Percentiles rank a stretch among this genome's conserved stretches.
Evolutionary conservation across 2,797 vertebrate genomes (phyloP).

Genomic region (Synanceia verrucosa): DNA sequence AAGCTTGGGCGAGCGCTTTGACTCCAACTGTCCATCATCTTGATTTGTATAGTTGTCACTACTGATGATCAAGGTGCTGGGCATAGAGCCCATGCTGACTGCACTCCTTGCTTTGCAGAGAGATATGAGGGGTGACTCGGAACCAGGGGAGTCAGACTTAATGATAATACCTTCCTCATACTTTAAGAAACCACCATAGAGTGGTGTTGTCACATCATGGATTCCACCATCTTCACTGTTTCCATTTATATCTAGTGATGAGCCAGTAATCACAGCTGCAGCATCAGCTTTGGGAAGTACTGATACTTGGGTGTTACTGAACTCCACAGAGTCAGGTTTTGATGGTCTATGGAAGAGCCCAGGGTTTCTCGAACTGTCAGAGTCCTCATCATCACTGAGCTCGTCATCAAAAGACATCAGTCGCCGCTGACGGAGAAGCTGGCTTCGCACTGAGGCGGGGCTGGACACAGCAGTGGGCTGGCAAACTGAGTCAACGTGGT

Average conservation of each 20-base stretch:
- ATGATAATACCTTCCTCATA: constrained; percentile 63
- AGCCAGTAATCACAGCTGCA: constrained; percentile 55
- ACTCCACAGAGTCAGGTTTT: constrained; percentile 6
- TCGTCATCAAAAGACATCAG: constrained; percentile 86
- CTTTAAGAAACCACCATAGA: constrained; percentile 67
- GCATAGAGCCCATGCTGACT: neutral
- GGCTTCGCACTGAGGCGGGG: constrained; percentile 85
- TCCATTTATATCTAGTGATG: constrained; percentile 70
- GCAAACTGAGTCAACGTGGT: constrained; percentile 66
- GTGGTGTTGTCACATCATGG: constrained; percentile 64
- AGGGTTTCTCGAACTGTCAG: neutral
- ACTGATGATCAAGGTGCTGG: constrained; percentile 71
- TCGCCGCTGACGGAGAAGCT: constrained; percentile 87
- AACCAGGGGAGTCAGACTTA: constrained; percentile 3
- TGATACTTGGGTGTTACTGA: constrained; percentile 21
- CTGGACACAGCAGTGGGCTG: constrained; percentile 81
- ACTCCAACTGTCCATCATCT: constrained; percentile 78
- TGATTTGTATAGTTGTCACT: constrained; percentile 59
- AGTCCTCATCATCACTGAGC: constrained; percentile 66
- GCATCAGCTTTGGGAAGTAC: constrained; percentile 62
- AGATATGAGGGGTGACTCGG: constrained; percentile 77
- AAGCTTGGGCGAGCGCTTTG: constrained; percentile 87
- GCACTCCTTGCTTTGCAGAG: constrained; percentile 44
- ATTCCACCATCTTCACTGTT: constrained; percentile 69
- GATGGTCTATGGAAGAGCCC: constrained; percentile 2